Base-by-base conservation (phyloP, 2,797 vertebrate genomes). In the Ceryle rudis region DNA sequence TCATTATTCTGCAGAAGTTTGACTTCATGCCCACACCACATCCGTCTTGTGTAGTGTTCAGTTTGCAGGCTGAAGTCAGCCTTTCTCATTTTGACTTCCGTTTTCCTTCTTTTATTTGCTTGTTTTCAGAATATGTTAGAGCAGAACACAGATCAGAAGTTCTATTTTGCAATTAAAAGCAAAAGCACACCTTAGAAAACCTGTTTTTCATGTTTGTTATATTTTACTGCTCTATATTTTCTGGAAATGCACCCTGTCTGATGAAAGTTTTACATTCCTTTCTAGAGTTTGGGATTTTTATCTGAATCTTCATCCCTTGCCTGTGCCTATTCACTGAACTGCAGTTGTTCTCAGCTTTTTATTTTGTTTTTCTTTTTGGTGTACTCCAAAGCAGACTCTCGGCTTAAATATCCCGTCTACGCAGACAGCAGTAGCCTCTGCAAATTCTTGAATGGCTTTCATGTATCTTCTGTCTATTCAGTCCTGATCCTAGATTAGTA, bases 91-190 rank as follows among this genome's bases (percentile, higher is more conserved):
- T 82, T 88, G 49, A 66, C 80, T 96, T 95, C 83, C 14, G 11
- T 83, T 93, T 75, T 79, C 35, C 65, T 77, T 70, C 86, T 82
- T 94, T 91, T 74, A 61, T 95, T 93, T 77, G 69, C 65, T 90
- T 4, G 1, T 47, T 94, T 65, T 78, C 11, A 4, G 18, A 17
- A 60, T 15, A 12, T 93, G 44, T 75, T 67, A 81, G 71, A 90
- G 81, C 73, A 94, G 75, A 57, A 85, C 55, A 67, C 62, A 58
- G 52, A 46, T 83, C 31, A 4, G 73, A 70, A 82, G 19, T 90
- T 82, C 61, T 94, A 15, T 16, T 89, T 90, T 64, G 26, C 74
- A 84, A 52, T 69, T 78, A 69, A 85, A 87, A 93, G 71, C 44
- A 69, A 93, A 90, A 71, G 3, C 52, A 33, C 42, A 49, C 41